These are phyloP conservation scores for Stenurella melanura DNA, from an alignment of 2,888 invertebrate species.

Conservation along the genomic window DNA sequence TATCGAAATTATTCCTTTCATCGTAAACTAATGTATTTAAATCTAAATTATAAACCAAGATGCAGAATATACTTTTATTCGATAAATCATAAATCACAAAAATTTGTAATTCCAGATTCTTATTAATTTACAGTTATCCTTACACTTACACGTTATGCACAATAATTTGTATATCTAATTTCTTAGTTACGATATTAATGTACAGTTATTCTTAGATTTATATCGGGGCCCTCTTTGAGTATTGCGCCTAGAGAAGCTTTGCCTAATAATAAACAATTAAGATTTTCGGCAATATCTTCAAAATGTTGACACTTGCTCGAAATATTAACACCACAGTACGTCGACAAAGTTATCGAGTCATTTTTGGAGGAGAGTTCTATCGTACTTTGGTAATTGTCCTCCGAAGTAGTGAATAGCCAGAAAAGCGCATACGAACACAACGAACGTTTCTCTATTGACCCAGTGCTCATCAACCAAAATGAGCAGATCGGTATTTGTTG, in stretches of 20 bases:
- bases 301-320: constrained; percentile 62
- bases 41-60: not conserved
- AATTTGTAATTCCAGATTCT: constrained; percentile 4
- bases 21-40: too few relatives aligned
- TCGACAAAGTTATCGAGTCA: constrained; percentile 64
- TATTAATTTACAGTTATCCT: not conserved
- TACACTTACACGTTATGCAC: constrained; percentile 27
- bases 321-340: constrained; percentile 65
- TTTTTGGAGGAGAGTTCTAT: constrained; percentile 67
- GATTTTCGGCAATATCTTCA: constrained; percentile 59
- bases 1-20: too few relatives aligned
- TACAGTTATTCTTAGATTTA: constrained; percentile 67
- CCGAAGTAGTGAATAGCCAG: constrained; percentile 69
- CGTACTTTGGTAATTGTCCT: constrained; percentile 65
- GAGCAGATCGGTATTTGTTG: constrained; percentile 65
- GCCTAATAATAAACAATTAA: constrained; percentile 67
- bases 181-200: constrained; percentile 55
- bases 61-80: constrained; percentile 1
- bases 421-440: constrained; percentile 62
- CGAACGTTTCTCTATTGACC: constrained; percentile 60
- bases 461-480: constrained; percentile 71
- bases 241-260: constrained; percentile 64
- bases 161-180: constrained; percentile 54
- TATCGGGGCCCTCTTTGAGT: constrained; percentile 64
- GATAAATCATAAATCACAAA: constrained; percentile 9